These are phyloP conservation scores for Empidonax alnorum DNA, from an alignment of 2,113 vertebrate species.

Conservation along the genomic window DNA sequence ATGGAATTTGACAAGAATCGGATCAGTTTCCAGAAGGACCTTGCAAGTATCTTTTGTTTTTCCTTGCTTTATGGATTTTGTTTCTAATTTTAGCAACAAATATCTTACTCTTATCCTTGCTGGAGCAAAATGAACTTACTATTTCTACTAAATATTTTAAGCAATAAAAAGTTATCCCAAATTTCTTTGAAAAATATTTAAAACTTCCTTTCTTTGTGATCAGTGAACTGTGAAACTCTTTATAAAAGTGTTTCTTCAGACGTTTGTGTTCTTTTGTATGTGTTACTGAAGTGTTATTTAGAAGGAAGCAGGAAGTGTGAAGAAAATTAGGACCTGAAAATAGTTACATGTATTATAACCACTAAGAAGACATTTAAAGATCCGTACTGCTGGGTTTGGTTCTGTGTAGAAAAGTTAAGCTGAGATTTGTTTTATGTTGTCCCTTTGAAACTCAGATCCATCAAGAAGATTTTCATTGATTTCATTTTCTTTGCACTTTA, in stretches of 20 bases:
- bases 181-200: background rate
- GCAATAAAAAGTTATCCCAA: background rate
- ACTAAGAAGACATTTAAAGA: background rate
- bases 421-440: background rate
- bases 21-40: background rate
- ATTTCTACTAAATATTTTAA: background rate
- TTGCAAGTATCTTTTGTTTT: background rate
- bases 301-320: background rate
- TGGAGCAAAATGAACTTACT: background rate
- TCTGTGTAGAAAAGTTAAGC: background rate
- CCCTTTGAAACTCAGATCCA: conserved; percentile 27
- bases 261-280: background rate
- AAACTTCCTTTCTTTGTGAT: background rate
- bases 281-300: background rate
- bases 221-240: background rate
- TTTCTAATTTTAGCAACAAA: background rate
- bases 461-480: conserved; percentile 33
- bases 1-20: background rate
- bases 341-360: background rate
- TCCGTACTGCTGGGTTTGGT: background rate
- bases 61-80: background rate
- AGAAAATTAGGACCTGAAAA: background rate
- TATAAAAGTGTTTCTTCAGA: background rate
- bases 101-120: background rate
- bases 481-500: conserved; percentile 20